phyloP scores from a whole-genome alignment of 2,797 vertebrate genomes.

The Odontamblyopus rebecca region DNA sequence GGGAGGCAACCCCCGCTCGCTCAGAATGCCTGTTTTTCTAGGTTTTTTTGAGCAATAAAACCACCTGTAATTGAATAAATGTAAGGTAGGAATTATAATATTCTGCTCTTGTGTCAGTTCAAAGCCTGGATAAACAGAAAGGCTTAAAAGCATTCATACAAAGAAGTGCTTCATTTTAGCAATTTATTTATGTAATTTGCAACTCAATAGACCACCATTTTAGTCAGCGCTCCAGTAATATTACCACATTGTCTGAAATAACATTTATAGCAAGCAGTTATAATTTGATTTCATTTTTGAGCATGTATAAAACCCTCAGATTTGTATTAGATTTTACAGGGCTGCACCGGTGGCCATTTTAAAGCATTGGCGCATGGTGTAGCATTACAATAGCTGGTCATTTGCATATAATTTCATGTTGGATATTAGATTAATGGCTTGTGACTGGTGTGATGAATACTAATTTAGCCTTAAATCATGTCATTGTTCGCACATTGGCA shows the following conservation, averaged over 20 bases:
- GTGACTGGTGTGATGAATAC: conserved; percentile 77
- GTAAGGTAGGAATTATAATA: no score
- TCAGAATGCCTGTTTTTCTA: no score
- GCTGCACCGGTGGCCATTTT: conserved; percentile 66
- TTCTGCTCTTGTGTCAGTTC: background rate
- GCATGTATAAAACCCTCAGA: background rate
- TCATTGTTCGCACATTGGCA: conserved; percentile 59
- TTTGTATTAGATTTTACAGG: conserved; percentile 35
- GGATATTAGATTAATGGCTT: conserved; percentile 79
- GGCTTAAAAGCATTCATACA: background rate
- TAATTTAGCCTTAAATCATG: conserved; percentile 75
- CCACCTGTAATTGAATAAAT: no score
- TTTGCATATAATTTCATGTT: conserved; percentile 80
- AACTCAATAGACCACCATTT: background rate
- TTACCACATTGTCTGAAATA: background rate
- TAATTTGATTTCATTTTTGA: conserved; percentile 19
- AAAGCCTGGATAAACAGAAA: background rate
- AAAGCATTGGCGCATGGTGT: conserved; percentile 61
- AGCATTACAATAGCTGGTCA: conserved; percentile 71
- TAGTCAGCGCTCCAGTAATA: background rate
- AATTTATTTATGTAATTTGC: no score
- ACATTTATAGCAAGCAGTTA: conserved; percentile 6
- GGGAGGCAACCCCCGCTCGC: no score
- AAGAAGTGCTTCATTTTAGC: background rate
- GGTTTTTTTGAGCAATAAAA: no score